A percentile compares a stretch with the other conserved stretches of the same genome.
Evolutionary conservation across 2,888 invertebrate genomes (phyloP).

Genomic region (Hydriomena furcata): DNA sequence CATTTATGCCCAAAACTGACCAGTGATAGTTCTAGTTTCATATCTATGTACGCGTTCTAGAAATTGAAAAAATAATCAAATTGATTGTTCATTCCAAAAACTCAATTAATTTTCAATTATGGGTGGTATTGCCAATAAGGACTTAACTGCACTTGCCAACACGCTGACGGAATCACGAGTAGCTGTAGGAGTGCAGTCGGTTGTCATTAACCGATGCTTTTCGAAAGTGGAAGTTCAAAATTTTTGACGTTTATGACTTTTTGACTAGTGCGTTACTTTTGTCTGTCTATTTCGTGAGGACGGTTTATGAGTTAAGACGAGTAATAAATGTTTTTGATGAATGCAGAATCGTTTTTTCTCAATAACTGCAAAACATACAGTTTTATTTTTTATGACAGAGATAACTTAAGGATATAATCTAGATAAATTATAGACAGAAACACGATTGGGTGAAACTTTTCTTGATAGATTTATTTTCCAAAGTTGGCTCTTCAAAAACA

Average conservation of each 20-base stretch:
- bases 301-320: background rate
- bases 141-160: slow-evolving; percentile 35
- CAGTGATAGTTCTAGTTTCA: background rate
- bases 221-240: slow-evolving; percentile 10
- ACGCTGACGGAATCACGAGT: slow-evolving; percentile 30
- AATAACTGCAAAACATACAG: no score
- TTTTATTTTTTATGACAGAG: no score
- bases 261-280: background rate
- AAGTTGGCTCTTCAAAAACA: no score
- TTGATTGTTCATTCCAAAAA: slow-evolving; percentile 3
- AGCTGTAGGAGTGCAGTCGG: slow-evolving; percentile 14
- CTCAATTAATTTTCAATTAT: slow-evolving; percentile 4
- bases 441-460: no score
- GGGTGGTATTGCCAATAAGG: slow-evolving; percentile 33
- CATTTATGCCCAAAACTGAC: background rate
- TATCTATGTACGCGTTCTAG: background rate
- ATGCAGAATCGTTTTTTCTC: no score
- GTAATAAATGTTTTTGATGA: no score
- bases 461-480: no score
- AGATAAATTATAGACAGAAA: no score
- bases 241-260: slow-evolving; percentile 7
- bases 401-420: no score
- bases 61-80: background rate
- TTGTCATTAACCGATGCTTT: slow-evolving; percentile 26
- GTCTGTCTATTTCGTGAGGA: background rate